A percentile compares a stretch with the other conserved stretches of the same genome.
phyloP scores from a whole-genome alignment of 2,888 invertebrate species.

The Drosophila suboccidentalis region DNA sequence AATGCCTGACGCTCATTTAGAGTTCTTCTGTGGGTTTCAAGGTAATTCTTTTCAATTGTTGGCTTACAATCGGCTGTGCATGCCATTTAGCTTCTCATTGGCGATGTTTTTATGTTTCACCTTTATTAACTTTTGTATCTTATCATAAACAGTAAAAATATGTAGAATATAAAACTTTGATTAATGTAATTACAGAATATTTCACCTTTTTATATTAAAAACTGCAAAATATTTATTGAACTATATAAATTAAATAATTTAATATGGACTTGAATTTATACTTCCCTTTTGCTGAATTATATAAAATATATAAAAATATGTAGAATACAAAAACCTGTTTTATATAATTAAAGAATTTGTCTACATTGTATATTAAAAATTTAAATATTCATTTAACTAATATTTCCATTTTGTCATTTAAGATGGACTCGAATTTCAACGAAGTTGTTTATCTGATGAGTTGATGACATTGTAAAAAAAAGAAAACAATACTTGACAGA shows the following conservation, averaged over 20 bases:
- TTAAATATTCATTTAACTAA: too few species aligned
- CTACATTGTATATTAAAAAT: too few species aligned
- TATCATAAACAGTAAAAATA: neutral
- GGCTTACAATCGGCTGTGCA: constrained; percentile 66
- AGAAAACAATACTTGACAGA: neutral
- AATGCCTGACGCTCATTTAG: constrained; percentile 36
- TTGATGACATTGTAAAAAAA: neutral
- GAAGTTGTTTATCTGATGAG: neutral
- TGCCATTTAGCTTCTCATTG: constrained; percentile 51
- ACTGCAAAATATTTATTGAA: too few species aligned
- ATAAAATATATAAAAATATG: too few species aligned
- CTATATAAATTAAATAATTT: too few species aligned
- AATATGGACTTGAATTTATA: too few species aligned
- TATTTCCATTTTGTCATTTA: neutral
- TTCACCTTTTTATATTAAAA: too few species aligned
- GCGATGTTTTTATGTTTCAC: neutral
- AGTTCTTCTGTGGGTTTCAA: constrained; percentile 37
- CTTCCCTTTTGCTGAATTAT: too few species aligned
- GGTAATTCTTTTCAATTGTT: constrained; percentile 78
- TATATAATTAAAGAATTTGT: neutral
- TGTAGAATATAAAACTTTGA: too few species aligned
- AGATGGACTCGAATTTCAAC: neutral
- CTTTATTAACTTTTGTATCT: neutral
- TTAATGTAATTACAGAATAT: too few species aligned
- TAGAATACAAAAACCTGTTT: too few species aligned